These are phyloP conservation scores for Coregonus ussuriensis DNA, from an alignment of 2,797 vertebrate genomes.

Conservation along the genomic window DNA sequence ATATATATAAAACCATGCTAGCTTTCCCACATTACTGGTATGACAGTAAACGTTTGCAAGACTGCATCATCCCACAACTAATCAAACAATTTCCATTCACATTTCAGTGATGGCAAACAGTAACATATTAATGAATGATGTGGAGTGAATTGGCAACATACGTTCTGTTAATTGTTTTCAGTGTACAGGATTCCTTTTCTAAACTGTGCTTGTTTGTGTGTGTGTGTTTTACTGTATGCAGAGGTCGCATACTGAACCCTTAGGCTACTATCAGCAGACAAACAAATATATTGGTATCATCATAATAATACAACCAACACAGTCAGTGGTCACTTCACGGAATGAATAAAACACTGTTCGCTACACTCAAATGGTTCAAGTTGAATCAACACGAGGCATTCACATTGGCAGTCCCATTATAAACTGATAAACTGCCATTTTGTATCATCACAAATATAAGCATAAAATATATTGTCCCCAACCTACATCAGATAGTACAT, in stretches of 20 bases:
- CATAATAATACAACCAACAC: not conserved
- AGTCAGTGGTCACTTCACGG: constrained; percentile 6
- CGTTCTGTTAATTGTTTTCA: not conserved
- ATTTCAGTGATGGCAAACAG: not conserved
- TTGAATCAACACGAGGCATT: not conserved
- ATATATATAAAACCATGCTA: not conserved
- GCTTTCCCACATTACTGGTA: not conserved
- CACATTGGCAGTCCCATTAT: too few relatives aligned
- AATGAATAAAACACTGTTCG: constrained; percentile 15
- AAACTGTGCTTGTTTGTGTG: not conserved
- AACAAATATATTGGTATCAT: not conserved
- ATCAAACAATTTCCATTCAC: not conserved
- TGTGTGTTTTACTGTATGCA: too few relatives aligned
- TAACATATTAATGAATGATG: not conserved
- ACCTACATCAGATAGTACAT: constrained; percentile 20
- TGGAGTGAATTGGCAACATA: not conserved
- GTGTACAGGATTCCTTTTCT: not conserved
- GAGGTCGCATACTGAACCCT: not conserved
- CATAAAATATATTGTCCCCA: constrained; percentile 2
- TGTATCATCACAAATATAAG: not conserved
- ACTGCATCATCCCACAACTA: not conserved
- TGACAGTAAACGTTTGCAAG: not conserved
- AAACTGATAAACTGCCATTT: not conserved
- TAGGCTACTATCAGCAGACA: not conserved
- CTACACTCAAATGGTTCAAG: not conserved